These are phyloP conservation scores for Typhlichthys eigenmanni DNA, from an alignment of 2,797 vertebrate species.

Conservation along the genomic window DNA sequence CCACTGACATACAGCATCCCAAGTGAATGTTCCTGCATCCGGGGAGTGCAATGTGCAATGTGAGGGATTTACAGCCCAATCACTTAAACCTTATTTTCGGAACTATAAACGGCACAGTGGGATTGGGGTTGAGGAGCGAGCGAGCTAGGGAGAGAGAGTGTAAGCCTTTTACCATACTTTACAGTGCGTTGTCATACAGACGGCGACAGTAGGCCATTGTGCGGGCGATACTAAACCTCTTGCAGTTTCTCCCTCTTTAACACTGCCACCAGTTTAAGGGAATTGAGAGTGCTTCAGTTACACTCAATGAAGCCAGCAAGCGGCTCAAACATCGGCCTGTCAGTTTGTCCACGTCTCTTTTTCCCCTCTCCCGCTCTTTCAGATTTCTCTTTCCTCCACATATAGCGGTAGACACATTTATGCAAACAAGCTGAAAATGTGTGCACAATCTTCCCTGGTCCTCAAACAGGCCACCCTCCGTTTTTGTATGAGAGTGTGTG, in stretches of 20 bases:
- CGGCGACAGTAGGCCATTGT: constrained; percentile 23
- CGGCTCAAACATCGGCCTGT: constrained; percentile 14
- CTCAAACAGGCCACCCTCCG: constrained; percentile 23
- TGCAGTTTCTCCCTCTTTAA: constrained; percentile 51
- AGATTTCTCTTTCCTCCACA: neutral
- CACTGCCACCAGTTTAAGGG: constrained; percentile 33
- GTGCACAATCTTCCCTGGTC: constrained; percentile 14
- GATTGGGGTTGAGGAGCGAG: constrained; percentile 5
- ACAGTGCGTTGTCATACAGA: constrained; percentile 34
- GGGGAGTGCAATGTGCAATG: neutral
- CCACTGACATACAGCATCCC: too few species aligned
- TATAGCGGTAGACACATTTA: neutral
- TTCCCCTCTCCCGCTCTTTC: constrained; percentile 8
- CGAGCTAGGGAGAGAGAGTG: constrained; percentile 19
- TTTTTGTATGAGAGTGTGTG: constrained; percentile 3
- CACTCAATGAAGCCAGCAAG: constrained; percentile 25
- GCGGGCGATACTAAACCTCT: constrained; percentile 12
- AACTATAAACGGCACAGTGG: constrained; percentile 10
- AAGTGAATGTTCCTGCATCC: neutral
- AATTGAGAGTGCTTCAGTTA: constrained; percentile 52
- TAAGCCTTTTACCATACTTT: constrained; percentile 21
- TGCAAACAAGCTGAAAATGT: neutral
- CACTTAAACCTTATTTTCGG: constrained; percentile 6
- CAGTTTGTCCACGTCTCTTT: constrained; percentile 7
- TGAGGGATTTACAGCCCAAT: constrained; percentile 6